A percentile compares a stretch with the other conserved stretches of the same genome.
Evolutionary conservation across 2,797 vertebrate species (phyloP).

Genomic region (Clarias pachynema): DNA sequence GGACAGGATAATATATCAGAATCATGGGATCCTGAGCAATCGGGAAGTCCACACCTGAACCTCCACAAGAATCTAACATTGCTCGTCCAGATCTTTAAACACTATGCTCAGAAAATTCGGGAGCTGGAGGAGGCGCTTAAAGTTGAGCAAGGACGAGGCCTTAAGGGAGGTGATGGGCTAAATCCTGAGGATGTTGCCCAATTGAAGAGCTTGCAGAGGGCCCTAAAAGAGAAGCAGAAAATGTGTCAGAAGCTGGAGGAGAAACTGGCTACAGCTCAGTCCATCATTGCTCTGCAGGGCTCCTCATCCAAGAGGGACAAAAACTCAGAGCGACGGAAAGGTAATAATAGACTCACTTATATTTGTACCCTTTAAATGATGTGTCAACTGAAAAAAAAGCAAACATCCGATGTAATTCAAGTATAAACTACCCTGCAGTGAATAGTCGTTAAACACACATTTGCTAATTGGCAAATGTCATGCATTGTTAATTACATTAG

Average conservation of each 20-base stretch:
- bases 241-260: conserved; percentile 72
- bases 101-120: conserved; percentile 59
- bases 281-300: conserved; percentile 59
- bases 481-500: background rate
- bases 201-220: conserved; percentile 71
- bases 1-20: conserved; percentile 14
- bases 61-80: conserved; percentile 65
- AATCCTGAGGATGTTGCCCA: conserved; percentile 18
- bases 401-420: background rate
- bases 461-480: background rate
- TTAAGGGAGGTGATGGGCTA: background rate
- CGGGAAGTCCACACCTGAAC: conserved; percentile 40
- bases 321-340: conserved; percentile 62
- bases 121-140: conserved; percentile 60
- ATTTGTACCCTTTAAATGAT: background rate
- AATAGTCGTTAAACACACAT: background rate
- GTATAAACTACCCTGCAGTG: no score
- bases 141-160: background rate
- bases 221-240: conserved; percentile 74
- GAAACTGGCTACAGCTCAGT: conserved; percentile 72
- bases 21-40: background rate
- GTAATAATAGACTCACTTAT: conserved; percentile 55
- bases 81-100: conserved; percentile 69
- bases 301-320: conserved; percentile 51
- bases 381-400: background rate